Evolutionary conservation across 2,113 vertebrate genomes (phyloP).

Genomic region (Platysternon megacephalum): DNA sequence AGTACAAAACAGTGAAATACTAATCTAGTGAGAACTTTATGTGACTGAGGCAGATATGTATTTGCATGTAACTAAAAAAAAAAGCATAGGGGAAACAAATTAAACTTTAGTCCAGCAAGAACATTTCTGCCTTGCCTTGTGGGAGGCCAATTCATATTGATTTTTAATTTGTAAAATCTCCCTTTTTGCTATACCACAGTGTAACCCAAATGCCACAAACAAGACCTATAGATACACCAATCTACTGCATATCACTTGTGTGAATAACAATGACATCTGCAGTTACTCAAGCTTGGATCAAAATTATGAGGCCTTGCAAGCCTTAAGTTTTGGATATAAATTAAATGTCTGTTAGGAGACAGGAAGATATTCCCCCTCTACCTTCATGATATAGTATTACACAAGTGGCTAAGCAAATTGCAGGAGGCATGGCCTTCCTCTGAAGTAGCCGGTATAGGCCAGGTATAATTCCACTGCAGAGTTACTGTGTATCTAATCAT

Average conservation of each 20-base stretch:
- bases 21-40: background rate
- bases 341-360: background rate
- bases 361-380: background rate
- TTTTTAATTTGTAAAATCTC: slow-evolving; percentile 1
- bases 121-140: slow-evolving; percentile 13
- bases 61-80: background rate
- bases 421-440: background rate
- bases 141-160: slow-evolving; percentile 1
- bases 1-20: background rate
- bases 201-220: background rate
- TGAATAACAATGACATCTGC: background rate
- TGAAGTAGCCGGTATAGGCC: background rate
- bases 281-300: background rate
- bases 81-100: background rate
- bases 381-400: background rate
- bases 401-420: background rate
- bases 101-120: slow-evolving; percentile 4
- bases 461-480: background rate
- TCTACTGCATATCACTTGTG: background rate
- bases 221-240: background rate
- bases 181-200: background rate
- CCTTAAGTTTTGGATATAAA: background rate
- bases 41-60: background rate
- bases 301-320: background rate
- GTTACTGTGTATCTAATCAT: background rate